These are phyloP conservation scores for Quadriops clusia DNA, from an alignment of 2,888 invertebrate genomes.

Conservation along the genomic window DNA sequence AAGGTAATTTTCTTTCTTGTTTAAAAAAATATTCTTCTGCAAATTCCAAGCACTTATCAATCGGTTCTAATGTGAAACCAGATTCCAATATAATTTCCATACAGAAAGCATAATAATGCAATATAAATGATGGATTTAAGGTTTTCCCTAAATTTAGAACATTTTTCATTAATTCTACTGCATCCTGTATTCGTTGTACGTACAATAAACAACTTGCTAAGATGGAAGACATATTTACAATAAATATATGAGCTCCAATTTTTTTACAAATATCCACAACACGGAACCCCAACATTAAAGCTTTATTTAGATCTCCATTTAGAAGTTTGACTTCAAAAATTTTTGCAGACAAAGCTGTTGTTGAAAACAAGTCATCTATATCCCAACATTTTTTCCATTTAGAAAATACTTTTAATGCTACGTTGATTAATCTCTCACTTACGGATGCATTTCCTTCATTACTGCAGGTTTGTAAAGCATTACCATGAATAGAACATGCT, in stretches of 20 bases:
- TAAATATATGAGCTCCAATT: conserved; percentile 35
- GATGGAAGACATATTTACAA: conserved; percentile 38
- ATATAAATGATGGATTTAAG: conserved; percentile 26
- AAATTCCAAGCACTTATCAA: conserved; percentile 36
- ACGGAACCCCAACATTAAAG: conserved; percentile 11
- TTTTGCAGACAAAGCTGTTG: conserved; percentile 8
- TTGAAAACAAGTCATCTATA: conserved; percentile 34
- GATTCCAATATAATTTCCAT: conserved; percentile 47
- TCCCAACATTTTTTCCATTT: no score
- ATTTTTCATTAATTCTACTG: conserved; percentile 38
- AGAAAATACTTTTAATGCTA: no score
- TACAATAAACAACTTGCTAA: conserved; percentile 37
- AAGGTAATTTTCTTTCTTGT: conserved; percentile 5
- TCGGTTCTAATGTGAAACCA: conserved; percentile 42
- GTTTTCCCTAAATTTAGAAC: conserved; percentile 25
- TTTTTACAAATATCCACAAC: conserved; percentile 35
- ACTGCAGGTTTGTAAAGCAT: no score
- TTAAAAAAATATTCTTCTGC: conserved; percentile 28
- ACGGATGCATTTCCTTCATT: no score
- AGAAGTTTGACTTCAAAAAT: conserved; percentile 25
- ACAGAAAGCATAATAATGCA: conserved; percentile 47
- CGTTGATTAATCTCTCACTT: no score
- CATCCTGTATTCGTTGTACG: conserved; percentile 39
- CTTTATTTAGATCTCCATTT: conserved; percentile 7
- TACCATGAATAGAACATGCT: no score